Evolutionary conservation across 2,113 vertebrate genomes (phyloP).

Genomic region (Stictonetta naevosa): DNA sequence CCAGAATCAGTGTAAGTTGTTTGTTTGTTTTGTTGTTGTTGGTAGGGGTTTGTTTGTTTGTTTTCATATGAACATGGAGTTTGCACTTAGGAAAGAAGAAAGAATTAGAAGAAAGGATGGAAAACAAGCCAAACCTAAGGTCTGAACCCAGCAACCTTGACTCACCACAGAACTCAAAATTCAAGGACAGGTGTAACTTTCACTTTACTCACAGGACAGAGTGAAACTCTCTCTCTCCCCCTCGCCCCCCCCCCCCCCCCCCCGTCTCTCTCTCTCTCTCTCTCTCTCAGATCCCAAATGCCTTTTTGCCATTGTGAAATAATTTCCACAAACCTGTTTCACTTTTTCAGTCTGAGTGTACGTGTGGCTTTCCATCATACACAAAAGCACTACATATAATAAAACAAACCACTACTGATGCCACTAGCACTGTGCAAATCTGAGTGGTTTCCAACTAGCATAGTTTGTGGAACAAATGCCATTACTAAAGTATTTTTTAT

Average conservation of each 20-base stretch:
- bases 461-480: not conserved
- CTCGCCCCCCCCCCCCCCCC: no score
- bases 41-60: no score
- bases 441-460: fast-evolving
- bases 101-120: not conserved
- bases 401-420: fast-evolving
- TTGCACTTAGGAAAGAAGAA: not conserved
- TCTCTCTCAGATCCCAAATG: not conserved
- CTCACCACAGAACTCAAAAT: not conserved
- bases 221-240: not conserved
- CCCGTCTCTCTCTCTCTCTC: no score
- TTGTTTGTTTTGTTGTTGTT: not conserved
- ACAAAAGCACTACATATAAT: not conserved
- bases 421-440: not conserved
- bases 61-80: not conserved
- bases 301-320: not conserved
- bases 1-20: not conserved
- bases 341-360: not conserved
- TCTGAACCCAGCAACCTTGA: not conserved
- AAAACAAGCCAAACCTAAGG: not conserved
- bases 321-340: not conserved
- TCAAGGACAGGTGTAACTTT: not conserved
- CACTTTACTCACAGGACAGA: not conserved
- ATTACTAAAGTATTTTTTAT: not conserved
- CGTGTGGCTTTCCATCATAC: not conserved